Conservation (phyloP, 1,140 invertebrate species). For the Drosophila azteca region DNA sequence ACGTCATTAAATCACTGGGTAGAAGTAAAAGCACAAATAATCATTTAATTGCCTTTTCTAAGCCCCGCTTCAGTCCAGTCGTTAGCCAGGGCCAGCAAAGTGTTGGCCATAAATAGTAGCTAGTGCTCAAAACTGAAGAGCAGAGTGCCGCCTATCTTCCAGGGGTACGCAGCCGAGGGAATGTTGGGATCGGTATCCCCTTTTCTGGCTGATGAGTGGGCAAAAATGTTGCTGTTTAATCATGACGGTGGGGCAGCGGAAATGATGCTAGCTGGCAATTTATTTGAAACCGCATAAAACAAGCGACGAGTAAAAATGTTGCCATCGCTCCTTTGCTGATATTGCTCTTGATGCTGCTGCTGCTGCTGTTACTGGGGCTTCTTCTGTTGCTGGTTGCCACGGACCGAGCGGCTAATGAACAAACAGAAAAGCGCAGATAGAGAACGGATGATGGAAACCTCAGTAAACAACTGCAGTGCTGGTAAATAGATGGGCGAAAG, state of each 20-base stretch:
- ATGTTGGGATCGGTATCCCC: neutral
- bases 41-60: constrained; percentile 67
- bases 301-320: constrained; percentile 72
- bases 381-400: constrained; percentile 39
- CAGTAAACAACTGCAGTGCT: constrained; percentile 76
- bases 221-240: constrained; percentile 52
- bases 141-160: no score
- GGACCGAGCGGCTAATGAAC: constrained; percentile 66
- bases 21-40: constrained; percentile 65
- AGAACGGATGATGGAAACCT: constrained; percentile 77
- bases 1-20: constrained; percentile 55
- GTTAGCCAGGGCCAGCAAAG: constrained; percentile 48
- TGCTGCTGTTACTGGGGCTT: constrained; percentile 15
- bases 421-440: constrained; percentile 58
- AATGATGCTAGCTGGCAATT: constrained; percentile 64
- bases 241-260: constrained; percentile 31
- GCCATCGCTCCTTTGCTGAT: constrained; percentile 31
- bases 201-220: constrained; percentile 36
- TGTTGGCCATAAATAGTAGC: constrained; percentile 64
- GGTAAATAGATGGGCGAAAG: constrained; percentile 66
- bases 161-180: constrained; percentile 36
- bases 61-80: constrained; percentile 32
- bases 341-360: constrained; percentile 12
- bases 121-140: constrained; percentile 60
- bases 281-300: constrained; percentile 81